Evolutionary conservation across 2,113 vertebrate species (phyloP).

Genomic region (Dolichallabes microphthalmus): DNA sequence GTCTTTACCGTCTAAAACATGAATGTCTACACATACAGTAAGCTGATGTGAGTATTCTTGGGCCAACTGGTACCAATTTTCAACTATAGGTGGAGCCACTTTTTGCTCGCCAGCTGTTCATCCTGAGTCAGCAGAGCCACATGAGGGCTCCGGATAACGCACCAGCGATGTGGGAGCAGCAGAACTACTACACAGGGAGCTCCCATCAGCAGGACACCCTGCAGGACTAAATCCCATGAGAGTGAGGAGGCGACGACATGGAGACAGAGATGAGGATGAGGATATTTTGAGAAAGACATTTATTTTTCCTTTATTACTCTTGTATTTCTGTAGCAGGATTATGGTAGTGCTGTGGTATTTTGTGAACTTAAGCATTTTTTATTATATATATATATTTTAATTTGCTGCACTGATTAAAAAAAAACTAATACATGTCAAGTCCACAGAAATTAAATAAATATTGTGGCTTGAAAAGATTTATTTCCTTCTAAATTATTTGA

Average conservation of each 20-base stretch:
- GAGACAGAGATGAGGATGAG: neutral
- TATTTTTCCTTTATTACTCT: neutral
- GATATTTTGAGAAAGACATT: neutral
- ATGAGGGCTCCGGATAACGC: slow-evolving; percentile 63
- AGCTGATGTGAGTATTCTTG: neutral
- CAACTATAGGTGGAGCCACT: slow-evolving; percentile 88
- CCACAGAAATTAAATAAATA: neutral
- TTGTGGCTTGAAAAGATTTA: neutral
- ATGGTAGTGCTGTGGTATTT: neutral
- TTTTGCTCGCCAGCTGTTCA: slow-evolving; percentile 87
- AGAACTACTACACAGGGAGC: slow-evolving; percentile 50
- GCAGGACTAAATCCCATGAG: slow-evolving; percentile 58
- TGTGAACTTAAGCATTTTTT: neutral
- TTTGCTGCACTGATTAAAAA: neutral
- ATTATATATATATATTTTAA: neutral
- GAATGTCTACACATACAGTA: neutral
- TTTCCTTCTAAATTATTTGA: neutral
- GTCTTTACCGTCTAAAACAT: neutral
- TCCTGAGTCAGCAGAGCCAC: slow-evolving; percentile 86
- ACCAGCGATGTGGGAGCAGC: slow-evolving; percentile 39
- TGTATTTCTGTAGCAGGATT: neutral
- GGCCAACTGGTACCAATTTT: neutral
- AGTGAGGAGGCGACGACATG: neutral
- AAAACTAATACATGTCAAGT: neutral
- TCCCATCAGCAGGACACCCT: slow-evolving; percentile 74